phyloP scores from a whole-genome alignment of 1,140 invertebrate genomes.

The Cyclina sinensis region DNA sequence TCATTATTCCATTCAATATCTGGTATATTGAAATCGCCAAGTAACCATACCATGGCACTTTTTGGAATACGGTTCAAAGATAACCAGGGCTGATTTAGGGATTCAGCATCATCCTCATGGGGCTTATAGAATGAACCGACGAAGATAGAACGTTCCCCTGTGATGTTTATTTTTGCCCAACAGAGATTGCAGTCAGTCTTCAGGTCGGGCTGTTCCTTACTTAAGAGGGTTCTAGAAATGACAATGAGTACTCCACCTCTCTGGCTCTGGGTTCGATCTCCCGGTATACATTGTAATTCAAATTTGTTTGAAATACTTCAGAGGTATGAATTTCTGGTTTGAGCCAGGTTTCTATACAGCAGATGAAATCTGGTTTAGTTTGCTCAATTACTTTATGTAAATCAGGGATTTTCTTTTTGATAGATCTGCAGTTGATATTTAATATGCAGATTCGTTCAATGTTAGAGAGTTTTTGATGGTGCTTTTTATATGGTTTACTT shows the following conservation, averaged over 20 bases:
- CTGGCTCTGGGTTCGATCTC: slow-evolving; percentile 11
- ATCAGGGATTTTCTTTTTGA: background rate
- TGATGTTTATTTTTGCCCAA: background rate
- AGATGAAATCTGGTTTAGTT: background rate
- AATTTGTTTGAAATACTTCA: background rate
- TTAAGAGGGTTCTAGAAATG: background rate
- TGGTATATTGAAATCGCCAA: slow-evolving; percentile 34
- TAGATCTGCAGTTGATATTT: background rate
- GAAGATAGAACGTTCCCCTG: background rate
- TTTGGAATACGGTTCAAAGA: slow-evolving; percentile 1
- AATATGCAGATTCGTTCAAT: background rate
- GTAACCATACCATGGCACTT: background rate
- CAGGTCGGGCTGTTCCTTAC: slow-evolving; percentile 17
- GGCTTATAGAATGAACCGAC: slow-evolving; percentile 21
- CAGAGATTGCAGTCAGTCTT: slow-evolving; percentile 4
- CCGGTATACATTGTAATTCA: slow-evolving; percentile 2
- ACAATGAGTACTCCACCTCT: slow-evolving; percentile 11
- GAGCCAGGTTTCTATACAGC: background rate
- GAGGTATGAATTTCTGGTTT: slow-evolving; percentile 1
- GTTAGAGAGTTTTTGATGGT: background rate
- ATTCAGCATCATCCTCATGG: slow-evolving; percentile 21
- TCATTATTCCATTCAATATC: slow-evolving; percentile 18
- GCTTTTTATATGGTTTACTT: no score
- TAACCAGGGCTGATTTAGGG: background rate
- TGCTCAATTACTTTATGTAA: background rate